phyloP scores from a whole-genome alignment of 2,113 vertebrate genomes.

The Pseudonaja textilis region DNA sequence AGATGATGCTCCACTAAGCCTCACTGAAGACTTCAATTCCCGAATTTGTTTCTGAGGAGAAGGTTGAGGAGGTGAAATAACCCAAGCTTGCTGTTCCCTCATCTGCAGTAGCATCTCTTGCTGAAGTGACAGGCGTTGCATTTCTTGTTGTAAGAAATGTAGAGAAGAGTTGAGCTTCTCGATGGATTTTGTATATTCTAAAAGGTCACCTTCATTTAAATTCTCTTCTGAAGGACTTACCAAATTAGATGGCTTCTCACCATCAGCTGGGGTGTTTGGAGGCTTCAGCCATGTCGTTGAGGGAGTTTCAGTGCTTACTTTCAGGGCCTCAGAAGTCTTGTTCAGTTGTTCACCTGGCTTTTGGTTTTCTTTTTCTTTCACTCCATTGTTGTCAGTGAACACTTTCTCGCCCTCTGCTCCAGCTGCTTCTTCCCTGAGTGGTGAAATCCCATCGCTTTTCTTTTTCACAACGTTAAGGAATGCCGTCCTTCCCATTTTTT shows the following conservation, averaged over 20 bases:
- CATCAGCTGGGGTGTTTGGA: conserved; percentile 63
- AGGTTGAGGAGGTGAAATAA: conserved; percentile 82
- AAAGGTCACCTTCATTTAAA: conserved; percentile 82
- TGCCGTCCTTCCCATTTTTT: conserved; percentile 92
- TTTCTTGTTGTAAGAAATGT: conserved; percentile 91
- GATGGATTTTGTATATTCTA: conserved; percentile 93
- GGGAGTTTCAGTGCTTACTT: conserved; percentile 64
- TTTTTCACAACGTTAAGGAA: conserved; percentile 95
- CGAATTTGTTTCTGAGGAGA: conserved; percentile 84
- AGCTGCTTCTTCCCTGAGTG: conserved; percentile 80
- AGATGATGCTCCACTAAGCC: conserved; percentile 79
- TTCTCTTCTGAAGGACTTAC: conserved; percentile 77
- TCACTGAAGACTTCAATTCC: conserved; percentile 73
- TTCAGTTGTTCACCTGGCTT: conserved; percentile 56
- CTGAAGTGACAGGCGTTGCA: conserved; percentile 94
- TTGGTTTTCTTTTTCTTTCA: conserved; percentile 64
- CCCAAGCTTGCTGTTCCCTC: conserved; percentile 93
- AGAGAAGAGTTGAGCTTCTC: conserved; percentile 92
- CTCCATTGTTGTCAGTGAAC: conserved; percentile 55
- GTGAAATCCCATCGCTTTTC: conserved; percentile 83
- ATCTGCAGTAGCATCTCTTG: conserved; percentile 97
- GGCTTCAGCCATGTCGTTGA: conserved; percentile 80
- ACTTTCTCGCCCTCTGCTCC: conserved; percentile 75
- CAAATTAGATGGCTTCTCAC: conserved; percentile 74
- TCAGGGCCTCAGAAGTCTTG: conserved; percentile 57